These are phyloP conservation scores for Thera obeliscata DNA, from an alignment of 2,888 invertebrate genomes.

Conservation along the genomic window DNA sequence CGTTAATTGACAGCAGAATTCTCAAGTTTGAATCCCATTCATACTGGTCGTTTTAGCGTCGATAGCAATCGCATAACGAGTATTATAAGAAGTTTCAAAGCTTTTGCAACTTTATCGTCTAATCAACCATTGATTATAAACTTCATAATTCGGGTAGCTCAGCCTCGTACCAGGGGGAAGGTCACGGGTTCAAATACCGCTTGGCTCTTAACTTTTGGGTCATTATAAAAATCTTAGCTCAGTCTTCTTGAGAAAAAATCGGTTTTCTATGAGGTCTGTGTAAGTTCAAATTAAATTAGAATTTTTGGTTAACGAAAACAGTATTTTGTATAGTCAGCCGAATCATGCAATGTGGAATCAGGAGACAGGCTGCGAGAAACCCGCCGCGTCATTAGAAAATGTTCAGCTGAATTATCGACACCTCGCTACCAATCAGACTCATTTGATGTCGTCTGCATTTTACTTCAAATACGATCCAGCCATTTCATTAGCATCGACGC, in stretches of 20 bases:
- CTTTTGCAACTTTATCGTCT: constrained; percentile 14
- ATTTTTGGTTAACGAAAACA: no score
- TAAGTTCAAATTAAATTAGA: no score
- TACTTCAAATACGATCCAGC: constrained; percentile 32
- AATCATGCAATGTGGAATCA: constrained; percentile 7
- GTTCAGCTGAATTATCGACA: constrained; percentile 31
- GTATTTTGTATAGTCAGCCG: constrained; percentile 1
- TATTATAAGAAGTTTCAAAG: constrained; percentile 14
- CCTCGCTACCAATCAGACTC: constrained; percentile 36
- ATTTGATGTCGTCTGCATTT: constrained; percentile 37
- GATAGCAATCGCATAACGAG: constrained; percentile 4
- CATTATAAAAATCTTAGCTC: no score
- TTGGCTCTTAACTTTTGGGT: no score
- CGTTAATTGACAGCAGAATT: no score
- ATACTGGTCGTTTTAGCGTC: background rate
- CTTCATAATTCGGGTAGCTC: constrained; percentile 3
- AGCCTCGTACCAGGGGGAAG: no score
- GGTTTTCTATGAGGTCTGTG: no score
- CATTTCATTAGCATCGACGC: constrained; percentile 33
- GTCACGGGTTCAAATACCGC: no score
- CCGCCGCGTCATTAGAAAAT: constrained; percentile 25
- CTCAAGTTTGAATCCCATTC: background rate
- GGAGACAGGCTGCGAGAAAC: constrained; percentile 6
- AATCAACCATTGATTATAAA: constrained; percentile 10
- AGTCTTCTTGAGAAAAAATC: background rate